Conservation (phyloP, 2,797 vertebrate genomes). For the Leptoclinus maculatus region DNA sequence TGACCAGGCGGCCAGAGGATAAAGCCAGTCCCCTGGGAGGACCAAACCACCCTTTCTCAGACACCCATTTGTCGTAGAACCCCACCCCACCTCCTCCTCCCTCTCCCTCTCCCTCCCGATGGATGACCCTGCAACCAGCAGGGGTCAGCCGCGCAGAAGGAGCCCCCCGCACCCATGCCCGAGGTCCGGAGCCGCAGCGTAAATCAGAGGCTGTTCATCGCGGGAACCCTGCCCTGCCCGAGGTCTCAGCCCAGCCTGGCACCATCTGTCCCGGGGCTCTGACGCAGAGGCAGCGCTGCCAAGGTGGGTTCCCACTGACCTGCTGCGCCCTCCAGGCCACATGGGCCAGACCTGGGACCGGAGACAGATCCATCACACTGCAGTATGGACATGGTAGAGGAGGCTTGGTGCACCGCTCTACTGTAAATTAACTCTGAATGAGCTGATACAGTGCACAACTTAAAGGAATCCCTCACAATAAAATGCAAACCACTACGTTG, state of each 20-base stretch:
- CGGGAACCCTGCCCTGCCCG: constrained; percentile 77
- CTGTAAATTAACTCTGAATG: constrained; percentile 11
- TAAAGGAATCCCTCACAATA: background rate
- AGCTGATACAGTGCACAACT: background rate
- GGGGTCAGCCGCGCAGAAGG: constrained; percentile 80
- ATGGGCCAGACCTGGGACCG: constrained; percentile 53
- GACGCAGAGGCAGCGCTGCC: constrained; percentile 74
- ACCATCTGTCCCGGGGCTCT: constrained; percentile 80
- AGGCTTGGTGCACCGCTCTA: background rate
- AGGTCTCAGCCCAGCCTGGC: constrained; percentile 83
- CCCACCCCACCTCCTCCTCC: constrained; percentile 43
- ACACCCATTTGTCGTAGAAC: constrained; percentile 80
- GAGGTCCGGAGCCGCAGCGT: constrained; percentile 73
- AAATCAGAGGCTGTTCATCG: constrained; percentile 80
- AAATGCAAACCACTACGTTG: background rate
- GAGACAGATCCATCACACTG: constrained; percentile 72
- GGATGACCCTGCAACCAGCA: constrained; percentile 79
- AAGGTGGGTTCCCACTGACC: constrained; percentile 82
- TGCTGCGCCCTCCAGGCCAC: constrained; percentile 45
- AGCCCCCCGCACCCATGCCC: constrained; percentile 41
- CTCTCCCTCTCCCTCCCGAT: constrained; percentile 36
- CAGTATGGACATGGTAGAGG: constrained; percentile 34
- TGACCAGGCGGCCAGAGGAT: constrained; percentile 66
- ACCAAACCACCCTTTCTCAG: constrained; percentile 76
- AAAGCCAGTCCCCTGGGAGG: constrained; percentile 73